Conservation (phyloP, 2,888 invertebrate genomes). For the Conus canariensis region DNA sequence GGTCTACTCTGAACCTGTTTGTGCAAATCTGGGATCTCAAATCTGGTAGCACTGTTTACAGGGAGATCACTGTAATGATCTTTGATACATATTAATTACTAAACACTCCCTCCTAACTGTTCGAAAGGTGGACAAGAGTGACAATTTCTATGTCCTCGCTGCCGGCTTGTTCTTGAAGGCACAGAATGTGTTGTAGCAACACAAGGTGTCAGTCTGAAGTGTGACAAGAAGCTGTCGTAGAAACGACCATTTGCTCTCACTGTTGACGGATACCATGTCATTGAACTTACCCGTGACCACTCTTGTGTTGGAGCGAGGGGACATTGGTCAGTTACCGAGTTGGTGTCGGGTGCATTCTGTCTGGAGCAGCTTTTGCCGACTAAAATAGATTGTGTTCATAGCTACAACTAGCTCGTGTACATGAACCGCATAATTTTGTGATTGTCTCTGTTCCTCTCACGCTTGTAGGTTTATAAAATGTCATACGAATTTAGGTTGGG, state of each 20-base stretch:
- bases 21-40: no score
- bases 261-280: constrained; percentile 34
- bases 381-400: no score
- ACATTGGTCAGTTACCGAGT: constrained; percentile 22
- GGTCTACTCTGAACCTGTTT: no score
- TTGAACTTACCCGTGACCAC: constrained; percentile 28
- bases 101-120: constrained; percentile 25
- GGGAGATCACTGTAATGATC: constrained; percentile 15
- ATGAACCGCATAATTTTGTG: no score
- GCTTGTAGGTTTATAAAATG: no score
- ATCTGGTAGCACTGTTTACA: neutral
- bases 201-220: constrained; percentile 27
- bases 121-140: neutral
- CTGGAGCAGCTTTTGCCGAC: neutral
- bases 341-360: neutral
- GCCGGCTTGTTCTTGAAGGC: constrained; percentile 9
- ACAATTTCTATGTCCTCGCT: neutral
- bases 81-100: neutral
- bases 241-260: constrained; percentile 18
- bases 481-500: no score
- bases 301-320: constrained; percentile 37
- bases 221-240: neutral
- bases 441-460: no score
- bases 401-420: no score
- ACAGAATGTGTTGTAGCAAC: constrained; percentile 31